These are phyloP conservation scores for Molossus alvarezi DNA, from an alignment of 2,797 vertebrate genomes.

Conservation along the genomic window DNA sequence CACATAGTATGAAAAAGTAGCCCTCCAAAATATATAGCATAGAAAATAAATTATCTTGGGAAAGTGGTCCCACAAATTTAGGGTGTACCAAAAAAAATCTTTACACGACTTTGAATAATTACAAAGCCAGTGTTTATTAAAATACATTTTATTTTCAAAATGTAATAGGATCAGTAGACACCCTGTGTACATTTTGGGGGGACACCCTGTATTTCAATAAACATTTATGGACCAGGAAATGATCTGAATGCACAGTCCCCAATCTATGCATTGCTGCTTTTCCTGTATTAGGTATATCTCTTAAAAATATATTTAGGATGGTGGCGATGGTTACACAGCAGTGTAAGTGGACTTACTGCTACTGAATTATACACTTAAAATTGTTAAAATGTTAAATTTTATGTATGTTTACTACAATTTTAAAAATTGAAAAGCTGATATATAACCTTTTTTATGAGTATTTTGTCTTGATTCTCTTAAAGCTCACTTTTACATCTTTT, in stretches of 20 bases:
- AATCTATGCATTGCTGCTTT: background rate
- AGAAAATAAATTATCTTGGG: background rate
- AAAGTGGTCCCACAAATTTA: background rate
- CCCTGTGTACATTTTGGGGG: too few relatives aligned
- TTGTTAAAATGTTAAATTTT: background rate
- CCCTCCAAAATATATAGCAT: background rate
- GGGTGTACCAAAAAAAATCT: too few relatives aligned
- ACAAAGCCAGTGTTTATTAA: too few relatives aligned
- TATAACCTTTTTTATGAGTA: background rate
- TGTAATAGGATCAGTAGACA: too few relatives aligned
- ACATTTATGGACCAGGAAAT: background rate
- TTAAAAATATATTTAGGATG: background rate
- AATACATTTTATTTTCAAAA: too few relatives aligned
- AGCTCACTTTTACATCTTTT: background rate
- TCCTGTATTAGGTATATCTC: background rate
- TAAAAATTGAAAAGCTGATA: background rate
- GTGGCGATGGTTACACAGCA: background rate
- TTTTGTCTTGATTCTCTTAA: slow-evolving; percentile 41
- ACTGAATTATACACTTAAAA: background rate
- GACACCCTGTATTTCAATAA: slow-evolving; percentile 45
- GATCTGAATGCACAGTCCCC: background rate
- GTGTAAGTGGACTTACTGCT: background rate
- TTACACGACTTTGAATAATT: too few relatives aligned
- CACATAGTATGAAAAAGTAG: background rate
- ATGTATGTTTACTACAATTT: background rate